Conservation (phyloP, 2,113 vertebrate species). For the Pedionomus torquatus region DNA sequence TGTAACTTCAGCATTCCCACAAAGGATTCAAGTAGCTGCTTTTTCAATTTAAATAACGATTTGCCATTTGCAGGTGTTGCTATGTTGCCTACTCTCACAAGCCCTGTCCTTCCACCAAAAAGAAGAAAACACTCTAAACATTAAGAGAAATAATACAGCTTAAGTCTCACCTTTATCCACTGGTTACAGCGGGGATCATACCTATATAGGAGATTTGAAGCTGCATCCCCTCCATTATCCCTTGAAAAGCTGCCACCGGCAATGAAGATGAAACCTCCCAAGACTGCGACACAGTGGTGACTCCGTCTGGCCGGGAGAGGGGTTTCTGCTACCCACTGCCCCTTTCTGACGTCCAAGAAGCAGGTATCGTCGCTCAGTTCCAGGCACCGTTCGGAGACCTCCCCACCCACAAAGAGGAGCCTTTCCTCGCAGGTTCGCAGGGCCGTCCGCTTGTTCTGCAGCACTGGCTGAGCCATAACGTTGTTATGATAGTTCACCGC, state of each 20-base stretch:
- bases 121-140: neutral
- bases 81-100: fast-evolving
- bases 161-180: slow-evolving; percentile 90
- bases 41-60: neutral
- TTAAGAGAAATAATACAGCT: slow-evolving; percentile 59
- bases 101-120: neutral
- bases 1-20: neutral
- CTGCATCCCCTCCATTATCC: slow-evolving; percentile 90
- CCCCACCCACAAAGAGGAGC: slow-evolving; percentile 91
- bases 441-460: slow-evolving; percentile 82
- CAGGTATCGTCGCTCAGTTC: slow-evolving; percentile 91
- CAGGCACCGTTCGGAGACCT: slow-evolving; percentile 91
- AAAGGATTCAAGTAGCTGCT: neutral
- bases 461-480: slow-evolving; percentile 83
- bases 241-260: slow-evolving; percentile 91
- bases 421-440: slow-evolving; percentile 81
- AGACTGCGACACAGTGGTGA: slow-evolving; percentile 89
- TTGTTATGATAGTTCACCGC: slow-evolving; percentile 85
- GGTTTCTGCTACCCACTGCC: slow-evolving; percentile 87
- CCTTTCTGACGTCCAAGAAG: slow-evolving; percentile 78
- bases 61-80: neutral
- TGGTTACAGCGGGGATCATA: slow-evolving; percentile 94
- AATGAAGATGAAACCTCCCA: slow-evolving; percentile 92
- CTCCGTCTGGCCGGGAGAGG: slow-evolving; percentile 87
- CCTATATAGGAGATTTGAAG: slow-evolving; percentile 92